A percentile compares a stretch with the other conserved stretches of the same genome.
phyloP scores from a whole-genome alignment of 2,113 vertebrate genomes.

The Poeciliopsis prolifica region DNA sequence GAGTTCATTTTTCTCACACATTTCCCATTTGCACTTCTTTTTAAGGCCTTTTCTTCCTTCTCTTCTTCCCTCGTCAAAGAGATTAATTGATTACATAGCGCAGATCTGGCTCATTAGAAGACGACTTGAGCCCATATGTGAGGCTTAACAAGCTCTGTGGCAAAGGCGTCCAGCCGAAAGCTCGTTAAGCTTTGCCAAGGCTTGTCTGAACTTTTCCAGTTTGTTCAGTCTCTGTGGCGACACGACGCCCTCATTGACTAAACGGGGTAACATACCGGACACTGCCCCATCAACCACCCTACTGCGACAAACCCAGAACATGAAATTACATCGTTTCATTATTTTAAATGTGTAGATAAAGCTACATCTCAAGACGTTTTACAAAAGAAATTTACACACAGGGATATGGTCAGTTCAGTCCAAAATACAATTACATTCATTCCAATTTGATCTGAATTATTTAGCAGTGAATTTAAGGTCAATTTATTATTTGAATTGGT shows the following conservation, averaged over 20 bases:
- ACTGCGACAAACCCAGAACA: neutral
- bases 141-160: conserved; percentile 51
- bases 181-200: conserved; percentile 47
- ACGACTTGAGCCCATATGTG: conserved; percentile 40
- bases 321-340: neutral
- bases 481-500: too few relatives aligned
- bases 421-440: too few relatives aligned
- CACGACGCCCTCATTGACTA: conserved; percentile 12
- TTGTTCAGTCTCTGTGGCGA: conserved; percentile 35
- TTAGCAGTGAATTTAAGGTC: too few relatives aligned
- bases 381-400: too few relatives aligned
- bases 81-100: conserved; percentile 61
- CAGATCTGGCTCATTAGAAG: conserved; percentile 54
- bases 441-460: too few relatives aligned
- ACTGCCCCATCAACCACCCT: neutral
- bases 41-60: neutral
- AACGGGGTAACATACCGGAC: neutral
- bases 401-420: too few relatives aligned
- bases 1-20: neutral
- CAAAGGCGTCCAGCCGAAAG: conserved; percentile 11
- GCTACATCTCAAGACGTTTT: neutral
- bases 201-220: conserved; percentile 47
- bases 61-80: conserved; percentile 46
- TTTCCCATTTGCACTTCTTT: conserved; percentile 11
- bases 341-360: neutral